Evolutionary conservation across 1,140 invertebrate species (phyloP), one percentile per base, ranked within the genome.

Genomic region (Asobara japonica): DNA sequence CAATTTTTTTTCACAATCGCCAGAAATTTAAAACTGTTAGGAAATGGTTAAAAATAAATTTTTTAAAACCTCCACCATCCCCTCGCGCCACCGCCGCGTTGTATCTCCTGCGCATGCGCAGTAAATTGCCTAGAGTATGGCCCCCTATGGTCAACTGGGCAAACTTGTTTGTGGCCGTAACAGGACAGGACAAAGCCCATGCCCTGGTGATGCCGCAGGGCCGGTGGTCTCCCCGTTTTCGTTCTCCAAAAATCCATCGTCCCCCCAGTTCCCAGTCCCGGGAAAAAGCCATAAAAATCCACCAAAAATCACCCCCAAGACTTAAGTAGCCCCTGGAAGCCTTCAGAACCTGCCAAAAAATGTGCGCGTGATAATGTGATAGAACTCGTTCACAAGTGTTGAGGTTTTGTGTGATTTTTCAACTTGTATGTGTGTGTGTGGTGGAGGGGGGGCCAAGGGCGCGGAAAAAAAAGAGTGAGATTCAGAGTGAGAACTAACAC

Each of bases 161-260:
- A 48, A 48, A 48, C 0, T 48, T 0, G 18, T 3, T n/a, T 0
- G 0, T 2, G 41, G 13, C 69, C 60, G 69, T 61, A 71, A 71
- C 60, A 70, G 67, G 56, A 61, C 56, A 70, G 60, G 69, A 71
- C 69, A 71, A 71, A 71, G 69, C 69, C 60, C 60, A 64, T 71
- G 69, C 69, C 69, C 69, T 71, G 22, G 48, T 38, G 13, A 71
- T 71, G 69, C 69, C 60, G 38, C 61, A 64, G 69, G 69, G 69
- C 61, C 69, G 69, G 69, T 71, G 36, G 36, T 65, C 27, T 4
- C 20, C 61, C 29, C 22, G 27, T 60, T 38, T 36, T 33, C 11
- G 11, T 11, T 64, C 36, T 11, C 27, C n/a, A 3, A 3, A n/a
- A 45, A 64, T 41, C 29, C 13, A 33, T 16, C 41, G n/a, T 3